Conservation (phyloP, 2,888 invertebrate genomes). For the Nesidiocoris tenuis region DNA sequence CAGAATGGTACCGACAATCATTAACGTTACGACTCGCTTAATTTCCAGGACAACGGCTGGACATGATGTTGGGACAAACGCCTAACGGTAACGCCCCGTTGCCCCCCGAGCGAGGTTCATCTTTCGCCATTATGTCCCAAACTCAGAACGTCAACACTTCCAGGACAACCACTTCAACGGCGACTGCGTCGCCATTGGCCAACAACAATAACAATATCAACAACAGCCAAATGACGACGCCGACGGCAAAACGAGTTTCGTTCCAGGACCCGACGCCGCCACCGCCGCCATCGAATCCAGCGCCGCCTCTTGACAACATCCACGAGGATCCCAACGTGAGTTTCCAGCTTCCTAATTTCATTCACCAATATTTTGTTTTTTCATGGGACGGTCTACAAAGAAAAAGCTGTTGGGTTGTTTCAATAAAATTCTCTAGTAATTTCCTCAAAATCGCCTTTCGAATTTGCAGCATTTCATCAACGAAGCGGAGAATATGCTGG, state of each 20-base stretch:
- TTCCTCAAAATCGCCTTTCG: too few species aligned
- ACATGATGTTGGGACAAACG: conserved; percentile 48
- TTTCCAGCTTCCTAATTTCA: too few species aligned
- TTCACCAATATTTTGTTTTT: too few species aligned
- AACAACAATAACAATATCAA: conserved; percentile 40
- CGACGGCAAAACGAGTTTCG: conserved; percentile 67
- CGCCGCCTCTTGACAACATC: conserved; percentile 58
- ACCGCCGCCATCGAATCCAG: conserved; percentile 54
- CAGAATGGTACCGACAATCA: too few species aligned
- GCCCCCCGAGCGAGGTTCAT: conserved; percentile 82
- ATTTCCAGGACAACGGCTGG: conserved; percentile 48
- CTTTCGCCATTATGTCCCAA: conserved; percentile 69
- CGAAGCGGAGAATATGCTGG: conserved; percentile 77
- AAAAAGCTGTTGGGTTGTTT: too few species aligned
- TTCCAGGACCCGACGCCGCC: conserved; percentile 65
- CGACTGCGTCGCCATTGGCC: conserved; percentile 43
- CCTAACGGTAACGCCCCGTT: conserved; percentile 58
- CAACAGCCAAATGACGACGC: conserved; percentile 50
- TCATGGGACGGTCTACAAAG: too few species aligned
- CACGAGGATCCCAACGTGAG: conserved; percentile 82
- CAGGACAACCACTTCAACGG: conserved; percentile 43
- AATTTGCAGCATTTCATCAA: conserved; percentile 69
- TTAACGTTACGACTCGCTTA: too few species aligned
- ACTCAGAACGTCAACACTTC: conserved; percentile 45
- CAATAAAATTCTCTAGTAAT: not conserved